These are phyloP conservation scores for Umimayanthus chanpuru DNA, from an alignment of 92 coral and sea anemone species.

Conservation along the genomic window DNA sequence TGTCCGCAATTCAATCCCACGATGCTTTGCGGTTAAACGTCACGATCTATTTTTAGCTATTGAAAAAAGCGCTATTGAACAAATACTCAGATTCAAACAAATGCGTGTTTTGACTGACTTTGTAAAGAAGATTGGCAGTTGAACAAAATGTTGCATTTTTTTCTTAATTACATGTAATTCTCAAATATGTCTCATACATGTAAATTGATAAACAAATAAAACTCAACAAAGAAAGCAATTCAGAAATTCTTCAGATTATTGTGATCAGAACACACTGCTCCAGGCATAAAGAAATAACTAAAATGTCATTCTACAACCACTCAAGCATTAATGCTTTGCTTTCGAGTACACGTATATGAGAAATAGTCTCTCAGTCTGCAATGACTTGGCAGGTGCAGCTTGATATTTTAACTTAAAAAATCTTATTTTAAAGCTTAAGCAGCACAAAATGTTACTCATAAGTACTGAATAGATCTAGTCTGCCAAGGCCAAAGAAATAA, in stretches of 20 bases:
- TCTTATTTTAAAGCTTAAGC: background rate
- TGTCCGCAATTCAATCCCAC: too few species aligned
- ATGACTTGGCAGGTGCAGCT: slow-evolving; percentile 7
- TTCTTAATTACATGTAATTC: background rate
- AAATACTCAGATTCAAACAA: too few species aligned
- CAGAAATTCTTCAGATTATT: background rate
- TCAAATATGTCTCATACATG: background rate
- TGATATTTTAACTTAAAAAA: background rate
- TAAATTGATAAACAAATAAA: background rate
- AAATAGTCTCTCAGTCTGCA: background rate
- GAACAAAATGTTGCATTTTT: background rate
- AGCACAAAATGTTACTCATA: background rate
- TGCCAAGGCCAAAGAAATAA: background rate
- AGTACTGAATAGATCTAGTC: background rate
- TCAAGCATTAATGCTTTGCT: background rate
- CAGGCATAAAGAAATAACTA: background rate
- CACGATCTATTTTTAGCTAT: too few species aligned
- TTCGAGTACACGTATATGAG: background rate
- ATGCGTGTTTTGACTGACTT: too few species aligned
- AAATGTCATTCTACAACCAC: too few species aligned
- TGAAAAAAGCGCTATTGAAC: too few species aligned
- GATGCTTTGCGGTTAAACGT: too few species aligned
- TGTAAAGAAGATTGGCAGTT: too few species aligned
- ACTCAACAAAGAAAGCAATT: background rate
- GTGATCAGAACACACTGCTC: background rate